These are phyloP conservation scores for Zaprionus bogoriensis DNA, from an alignment of 2,888 invertebrate genomes.

Conservation along the genomic window DNA sequence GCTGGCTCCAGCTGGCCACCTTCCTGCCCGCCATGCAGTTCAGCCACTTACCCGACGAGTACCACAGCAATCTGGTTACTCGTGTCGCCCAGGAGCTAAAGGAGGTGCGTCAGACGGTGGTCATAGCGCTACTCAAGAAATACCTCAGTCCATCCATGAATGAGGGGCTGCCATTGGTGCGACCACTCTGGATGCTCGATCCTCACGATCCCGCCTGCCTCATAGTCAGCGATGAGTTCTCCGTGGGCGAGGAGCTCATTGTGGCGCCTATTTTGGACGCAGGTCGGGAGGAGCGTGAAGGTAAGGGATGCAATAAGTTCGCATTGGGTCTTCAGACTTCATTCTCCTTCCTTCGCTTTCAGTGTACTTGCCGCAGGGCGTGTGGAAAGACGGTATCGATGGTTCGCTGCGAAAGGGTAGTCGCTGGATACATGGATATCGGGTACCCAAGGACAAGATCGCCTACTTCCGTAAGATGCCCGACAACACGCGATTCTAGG, in stretches of 20 bases:
- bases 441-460: conserved; percentile 90
- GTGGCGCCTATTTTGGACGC: conserved; percentile 93
- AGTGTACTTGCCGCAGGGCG: conserved; percentile 95
- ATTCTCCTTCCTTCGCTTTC: conserved; percentile 24
- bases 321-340: too few species aligned
- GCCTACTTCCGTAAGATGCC: conserved; percentile 93
- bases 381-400: conserved; percentile 96
- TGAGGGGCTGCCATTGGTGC: conserved; percentile 91
- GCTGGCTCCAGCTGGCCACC: conserved; percentile 95
- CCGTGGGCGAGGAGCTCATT: conserved; percentile 93
- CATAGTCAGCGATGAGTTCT: conserved; percentile 92
- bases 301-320: conserved; percentile 79
- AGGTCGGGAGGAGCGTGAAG: conserved; percentile 88
- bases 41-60: conserved; percentile 94
- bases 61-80: conserved; percentile 90
- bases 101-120: conserved; percentile 88
- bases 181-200: conserved; percentile 95
- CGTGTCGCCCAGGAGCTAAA: conserved; percentile 91
- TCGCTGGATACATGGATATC: conserved; percentile 94
- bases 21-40: conserved; percentile 96
- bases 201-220: conserved; percentile 91
- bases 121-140: conserved; percentile 90
- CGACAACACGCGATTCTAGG: conserved; percentile 89
- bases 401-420: conserved; percentile 93
- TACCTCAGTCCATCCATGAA: conserved; percentile 91